Evolutionary conservation across 2,113 vertebrate species (phyloP), one percentile per base, ranked within the genome.

Genomic region (Nipponia nippon): DNA sequence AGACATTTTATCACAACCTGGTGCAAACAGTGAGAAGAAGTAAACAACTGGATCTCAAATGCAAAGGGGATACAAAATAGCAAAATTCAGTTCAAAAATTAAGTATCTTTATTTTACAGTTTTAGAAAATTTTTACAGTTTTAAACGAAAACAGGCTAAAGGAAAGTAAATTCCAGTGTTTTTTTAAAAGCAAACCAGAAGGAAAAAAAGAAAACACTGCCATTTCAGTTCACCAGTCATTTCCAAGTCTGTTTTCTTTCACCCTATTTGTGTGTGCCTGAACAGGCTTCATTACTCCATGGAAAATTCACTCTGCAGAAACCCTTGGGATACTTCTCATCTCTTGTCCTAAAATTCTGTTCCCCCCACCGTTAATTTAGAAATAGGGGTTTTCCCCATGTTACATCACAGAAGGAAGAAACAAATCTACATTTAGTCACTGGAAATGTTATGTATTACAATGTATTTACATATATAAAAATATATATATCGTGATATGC

Each of bases 71-170:
- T 8, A 75, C 9, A 82, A 87, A 84, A 55, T 1, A 80, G 36
- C 38, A 91, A 75, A 93, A 75, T 42, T n/a, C 87, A 40, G 32
- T 89, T 87, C 52, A 91, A 96, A 95, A 96, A 81, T 79, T 55
- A 89, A 78, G 80, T 58, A 67, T 87, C 44, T 97, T 96, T 97
- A 96, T 96, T 97, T 70, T 78, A 96, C 81, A 87, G 32, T 36
- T 89, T 67, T 91, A 81, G 72, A 97, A 97, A 94, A 81, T 8
- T 13, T 92, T 62, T 92, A 96, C 80, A 93, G 70, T 81, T 94
- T 83, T 77, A 44, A 89, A 76, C 53, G 44, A 72, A 44, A 81
- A 56, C 49, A 73, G 76, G 63, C 63, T 46, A 71, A 78, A 77
- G 53, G 66, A 80, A 94, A 72, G 56, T 32, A 56, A 70, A 53